Evolutionary conservation across 2,797 vertebrate species (phyloP).

Genomic region (Labeo calbasu): DNA sequence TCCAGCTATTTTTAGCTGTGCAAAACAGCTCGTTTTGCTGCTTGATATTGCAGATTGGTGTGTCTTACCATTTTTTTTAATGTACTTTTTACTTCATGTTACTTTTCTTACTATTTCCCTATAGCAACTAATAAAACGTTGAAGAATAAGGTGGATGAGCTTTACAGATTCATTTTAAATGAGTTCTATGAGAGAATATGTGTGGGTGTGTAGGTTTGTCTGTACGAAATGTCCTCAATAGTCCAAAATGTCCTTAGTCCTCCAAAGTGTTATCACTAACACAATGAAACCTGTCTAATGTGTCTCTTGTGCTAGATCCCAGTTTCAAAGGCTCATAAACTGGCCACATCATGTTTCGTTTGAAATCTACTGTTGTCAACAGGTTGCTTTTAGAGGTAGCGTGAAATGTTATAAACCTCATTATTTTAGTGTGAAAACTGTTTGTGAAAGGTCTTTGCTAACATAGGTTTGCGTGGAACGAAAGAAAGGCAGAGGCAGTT

Average conservation of each 20-base stretch:
- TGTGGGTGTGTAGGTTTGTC: background rate
- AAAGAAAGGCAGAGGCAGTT: constrained; percentile 48
- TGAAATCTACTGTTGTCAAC: background rate
- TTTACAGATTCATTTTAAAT: too few species aligned
- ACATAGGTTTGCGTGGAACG: background rate
- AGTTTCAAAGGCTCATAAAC: background rate
- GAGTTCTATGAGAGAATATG: background rate
- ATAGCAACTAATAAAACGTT: too few species aligned
- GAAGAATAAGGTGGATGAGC: too few species aligned
- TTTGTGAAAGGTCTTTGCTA: background rate
- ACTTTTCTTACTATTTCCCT: too few species aligned
- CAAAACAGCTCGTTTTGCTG: too few species aligned
- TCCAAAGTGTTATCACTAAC: background rate
- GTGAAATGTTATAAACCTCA: background rate
- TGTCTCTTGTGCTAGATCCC: background rate
- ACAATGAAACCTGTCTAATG: background rate
- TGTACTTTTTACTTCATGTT: too few species aligned
- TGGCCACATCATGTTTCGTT: background rate
- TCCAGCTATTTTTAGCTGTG: too few species aligned
- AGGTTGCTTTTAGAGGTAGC: background rate
- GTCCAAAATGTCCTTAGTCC: background rate
- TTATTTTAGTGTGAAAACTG: background rate
- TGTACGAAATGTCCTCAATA: background rate
- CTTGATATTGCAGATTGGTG: too few species aligned
- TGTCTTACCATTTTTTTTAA: too few species aligned